A percentile compares a stretch with the other conserved stretches of the same genome.
These are phyloP conservation scores for Magallana gigas DNA, from an alignment of 1,140 invertebrate genomes.

Conservation along the genomic window DNA sequence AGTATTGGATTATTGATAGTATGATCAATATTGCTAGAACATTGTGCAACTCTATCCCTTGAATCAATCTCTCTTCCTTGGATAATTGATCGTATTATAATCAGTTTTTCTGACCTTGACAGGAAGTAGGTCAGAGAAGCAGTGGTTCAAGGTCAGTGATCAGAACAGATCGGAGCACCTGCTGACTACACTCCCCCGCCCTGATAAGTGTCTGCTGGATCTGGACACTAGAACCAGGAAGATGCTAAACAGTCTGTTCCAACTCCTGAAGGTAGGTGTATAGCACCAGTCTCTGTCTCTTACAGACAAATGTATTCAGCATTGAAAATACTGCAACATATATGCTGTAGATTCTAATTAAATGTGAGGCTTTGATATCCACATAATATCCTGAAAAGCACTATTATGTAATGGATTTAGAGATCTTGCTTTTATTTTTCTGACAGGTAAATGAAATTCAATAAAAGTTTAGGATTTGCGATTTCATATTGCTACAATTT, in stretches of 20 bases:
- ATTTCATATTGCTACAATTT: not conserved
- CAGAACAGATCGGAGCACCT: slow-evolving; percentile 89
- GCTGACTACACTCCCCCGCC: slow-evolving; percentile 87
- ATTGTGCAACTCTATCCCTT: too few species aligned
- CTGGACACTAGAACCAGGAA: slow-evolving; percentile 81
- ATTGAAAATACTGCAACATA: not conserved
- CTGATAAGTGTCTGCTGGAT: slow-evolving; percentile 77
- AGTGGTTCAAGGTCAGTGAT: slow-evolving; percentile 93
- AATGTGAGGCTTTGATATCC: not conserved
- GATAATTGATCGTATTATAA: too few species aligned
- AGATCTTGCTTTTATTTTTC: too few species aligned
- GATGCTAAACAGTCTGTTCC: slow-evolving; percentile 89
- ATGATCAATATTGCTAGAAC: too few species aligned
- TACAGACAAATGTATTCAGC: slow-evolving; percentile 81
- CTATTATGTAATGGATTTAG: too few species aligned
- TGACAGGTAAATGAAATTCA: too few species aligned
- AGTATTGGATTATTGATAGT: too few species aligned
- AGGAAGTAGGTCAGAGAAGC: slow-evolving; percentile 90
- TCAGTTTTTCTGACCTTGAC: slow-evolving; percentile 35
- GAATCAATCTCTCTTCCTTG: too few species aligned
- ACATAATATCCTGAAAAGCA: too few species aligned
- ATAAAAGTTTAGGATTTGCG: too few species aligned
- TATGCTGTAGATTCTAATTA: not conserved
- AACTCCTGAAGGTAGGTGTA: slow-evolving; percentile 79
- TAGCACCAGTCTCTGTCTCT: not conserved